Conservation (phyloP, 2,888 invertebrate genomes). For the Agrochola circellaris region DNA sequence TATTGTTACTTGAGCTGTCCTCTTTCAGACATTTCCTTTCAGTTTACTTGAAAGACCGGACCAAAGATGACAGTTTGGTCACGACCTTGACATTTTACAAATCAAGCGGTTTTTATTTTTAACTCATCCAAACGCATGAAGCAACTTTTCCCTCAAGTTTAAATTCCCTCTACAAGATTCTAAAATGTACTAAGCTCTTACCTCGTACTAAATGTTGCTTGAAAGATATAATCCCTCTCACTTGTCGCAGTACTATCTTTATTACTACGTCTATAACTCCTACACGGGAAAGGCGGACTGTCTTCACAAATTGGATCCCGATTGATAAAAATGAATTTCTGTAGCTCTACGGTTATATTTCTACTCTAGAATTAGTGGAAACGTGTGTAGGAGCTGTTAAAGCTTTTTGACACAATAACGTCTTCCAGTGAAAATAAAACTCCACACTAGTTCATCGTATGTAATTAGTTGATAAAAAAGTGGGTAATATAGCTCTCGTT, state of each 20-base stretch:
- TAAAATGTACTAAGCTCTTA: background rate
- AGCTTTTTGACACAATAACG: slow-evolving; percentile 5
- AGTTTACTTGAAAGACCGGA: background rate
- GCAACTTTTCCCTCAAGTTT: background rate
- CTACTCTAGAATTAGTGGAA: slow-evolving; percentile 5
- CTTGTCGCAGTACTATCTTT: slow-evolving; percentile 9
- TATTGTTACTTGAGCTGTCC: background rate
- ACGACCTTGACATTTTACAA: background rate
- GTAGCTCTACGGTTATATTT: slow-evolving; percentile 3
- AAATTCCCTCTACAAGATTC: background rate
- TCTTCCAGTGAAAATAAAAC: background rate
- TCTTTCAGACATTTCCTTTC: background rate
- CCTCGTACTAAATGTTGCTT: slow-evolving; percentile 13
- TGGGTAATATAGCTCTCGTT: background rate
- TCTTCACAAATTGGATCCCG: slow-evolving; percentile 42
- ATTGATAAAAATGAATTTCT: slow-evolving; percentile 43
- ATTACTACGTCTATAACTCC: slow-evolving; percentile 9
- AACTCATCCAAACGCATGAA: background rate
- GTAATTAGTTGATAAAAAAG: background rate
- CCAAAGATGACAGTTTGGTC: background rate
- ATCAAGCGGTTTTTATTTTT: background rate
- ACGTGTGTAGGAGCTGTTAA: background rate
- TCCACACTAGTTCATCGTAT: background rate
- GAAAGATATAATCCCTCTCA: slow-evolving; percentile 23
- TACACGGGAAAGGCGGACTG: slow-evolving; percentile 26